These are phyloP conservation scores for Agriopis marginaria DNA, from an alignment of 2,888 invertebrate species.

Conservation along the genomic window DNA sequence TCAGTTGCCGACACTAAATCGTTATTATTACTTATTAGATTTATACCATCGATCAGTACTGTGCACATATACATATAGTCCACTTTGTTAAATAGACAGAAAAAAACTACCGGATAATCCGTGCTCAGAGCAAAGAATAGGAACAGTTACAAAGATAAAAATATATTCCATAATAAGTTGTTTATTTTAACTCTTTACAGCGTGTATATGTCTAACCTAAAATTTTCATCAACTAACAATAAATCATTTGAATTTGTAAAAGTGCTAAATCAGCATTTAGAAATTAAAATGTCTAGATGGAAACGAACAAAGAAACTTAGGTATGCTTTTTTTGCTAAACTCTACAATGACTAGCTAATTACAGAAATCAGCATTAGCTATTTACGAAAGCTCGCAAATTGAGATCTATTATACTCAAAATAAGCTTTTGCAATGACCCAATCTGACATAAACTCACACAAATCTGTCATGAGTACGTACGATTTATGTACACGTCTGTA, in stretches of 20 bases:
- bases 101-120: too few relatives aligned
- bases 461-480: neutral
- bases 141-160: too few relatives aligned
- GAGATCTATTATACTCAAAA: constrained; percentile 14
- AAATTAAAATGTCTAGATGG: neutral
- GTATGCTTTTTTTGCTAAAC: neutral
- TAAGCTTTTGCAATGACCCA: constrained; percentile 15
- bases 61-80: neutral
- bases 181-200: too few relatives aligned
- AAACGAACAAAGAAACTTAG: neutral
- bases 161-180: too few relatives aligned
- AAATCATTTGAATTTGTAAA: neutral
- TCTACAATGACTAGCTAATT: constrained; percentile 1
- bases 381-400: constrained; percentile 25
- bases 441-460: neutral
- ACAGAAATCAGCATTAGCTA: constrained; percentile 14
- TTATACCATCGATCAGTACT: neutral
- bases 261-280: neutral
- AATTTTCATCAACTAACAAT: neutral
- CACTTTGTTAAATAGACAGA: too few relatives aligned
- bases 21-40: neutral
- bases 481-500: neutral
- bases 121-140: too few relatives aligned
- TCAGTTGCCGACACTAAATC: neutral
- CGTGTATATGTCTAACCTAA: too few relatives aligned